phyloP scores from a whole-genome alignment of 2,113 vertebrate genomes.

The Campylomormyrus numenius region DNA sequence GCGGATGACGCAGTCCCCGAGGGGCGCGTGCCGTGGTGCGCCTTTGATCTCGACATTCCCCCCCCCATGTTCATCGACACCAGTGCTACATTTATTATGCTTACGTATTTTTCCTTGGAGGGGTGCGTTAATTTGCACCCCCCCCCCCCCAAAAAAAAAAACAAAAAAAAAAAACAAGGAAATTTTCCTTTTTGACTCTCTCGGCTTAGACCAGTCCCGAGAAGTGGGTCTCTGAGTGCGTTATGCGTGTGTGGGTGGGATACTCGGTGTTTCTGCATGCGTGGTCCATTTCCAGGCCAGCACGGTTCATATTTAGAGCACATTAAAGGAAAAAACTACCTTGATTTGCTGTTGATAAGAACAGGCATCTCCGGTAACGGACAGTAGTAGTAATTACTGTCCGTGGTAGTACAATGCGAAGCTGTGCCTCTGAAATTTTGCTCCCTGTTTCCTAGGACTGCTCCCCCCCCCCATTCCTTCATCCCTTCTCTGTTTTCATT shows the following conservation, averaged over 20 bases:
- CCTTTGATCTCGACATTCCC: neutral
- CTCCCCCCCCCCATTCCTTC: neutral
- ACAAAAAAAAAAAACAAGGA: neutral
- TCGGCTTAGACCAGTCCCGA: neutral
- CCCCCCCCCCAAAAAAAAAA: neutral
- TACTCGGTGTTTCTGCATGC: neutral
- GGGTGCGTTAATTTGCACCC: neutral
- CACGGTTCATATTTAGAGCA: neutral
- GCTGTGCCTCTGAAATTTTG: neutral
- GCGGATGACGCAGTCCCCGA: neutral
- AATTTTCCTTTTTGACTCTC: neutral
- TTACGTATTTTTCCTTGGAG: neutral
- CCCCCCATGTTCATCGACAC: neutral
- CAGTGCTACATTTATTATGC: neutral
- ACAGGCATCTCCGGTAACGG: neutral
- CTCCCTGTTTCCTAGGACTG: neutral
- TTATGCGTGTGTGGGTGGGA: neutral
- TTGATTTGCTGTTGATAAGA: neutral
- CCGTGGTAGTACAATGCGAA: neutral
- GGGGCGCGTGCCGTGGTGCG: neutral
- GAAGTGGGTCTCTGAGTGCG: neutral
- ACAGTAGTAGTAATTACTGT: neutral
- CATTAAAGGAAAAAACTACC: neutral
- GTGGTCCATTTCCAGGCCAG: neutral
- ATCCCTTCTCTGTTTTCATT: neutral